Percentiles rank a stretch among this genome's conserved stretches.
These are phyloP conservation scores for Leucopternis melanops DNA, from an alignment of 2,113 vertebrate species.

Conservation along the genomic window DNA sequence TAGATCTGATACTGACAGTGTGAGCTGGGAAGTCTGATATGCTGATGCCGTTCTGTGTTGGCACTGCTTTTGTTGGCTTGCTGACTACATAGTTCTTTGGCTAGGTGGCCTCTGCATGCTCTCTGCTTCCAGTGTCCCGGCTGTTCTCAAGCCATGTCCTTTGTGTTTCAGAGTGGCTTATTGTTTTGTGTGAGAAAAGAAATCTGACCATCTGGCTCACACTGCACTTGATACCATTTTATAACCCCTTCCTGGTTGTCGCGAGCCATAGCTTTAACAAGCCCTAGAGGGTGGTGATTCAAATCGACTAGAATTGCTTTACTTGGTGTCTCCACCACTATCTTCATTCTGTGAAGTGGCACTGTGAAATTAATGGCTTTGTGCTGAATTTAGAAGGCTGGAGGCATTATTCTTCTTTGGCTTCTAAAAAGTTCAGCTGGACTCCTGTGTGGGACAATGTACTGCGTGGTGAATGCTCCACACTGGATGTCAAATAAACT, in stretches of 20 bases:
- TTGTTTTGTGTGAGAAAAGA: neutral
- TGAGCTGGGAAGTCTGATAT: neutral
- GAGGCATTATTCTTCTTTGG: neutral
- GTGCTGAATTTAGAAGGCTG: neutral
- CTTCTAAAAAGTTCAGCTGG: neutral
- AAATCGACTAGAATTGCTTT: neutral
- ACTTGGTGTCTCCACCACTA: neutral
- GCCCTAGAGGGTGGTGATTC: neutral
- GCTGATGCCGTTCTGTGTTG: neutral
- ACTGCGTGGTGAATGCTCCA: neutral
- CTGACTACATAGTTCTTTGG: neutral
- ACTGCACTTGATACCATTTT: neutral
- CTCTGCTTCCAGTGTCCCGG: neutral
- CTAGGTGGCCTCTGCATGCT: neutral
- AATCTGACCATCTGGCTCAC: neutral
- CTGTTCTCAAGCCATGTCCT: neutral
- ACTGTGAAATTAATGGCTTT: neutral
- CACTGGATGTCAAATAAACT: neutral
- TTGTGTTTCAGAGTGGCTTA: neutral
- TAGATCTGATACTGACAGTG: neutral
- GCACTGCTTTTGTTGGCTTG: neutral
- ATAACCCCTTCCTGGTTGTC: neutral
- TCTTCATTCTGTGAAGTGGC: neutral
- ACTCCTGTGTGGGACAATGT: neutral
- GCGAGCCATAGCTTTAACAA: neutral